Evolutionary conservation across 1,140 invertebrate species (phyloP), one percentile per base, ranked within the genome.

Genomic region (Aphis gossypii): DNA sequence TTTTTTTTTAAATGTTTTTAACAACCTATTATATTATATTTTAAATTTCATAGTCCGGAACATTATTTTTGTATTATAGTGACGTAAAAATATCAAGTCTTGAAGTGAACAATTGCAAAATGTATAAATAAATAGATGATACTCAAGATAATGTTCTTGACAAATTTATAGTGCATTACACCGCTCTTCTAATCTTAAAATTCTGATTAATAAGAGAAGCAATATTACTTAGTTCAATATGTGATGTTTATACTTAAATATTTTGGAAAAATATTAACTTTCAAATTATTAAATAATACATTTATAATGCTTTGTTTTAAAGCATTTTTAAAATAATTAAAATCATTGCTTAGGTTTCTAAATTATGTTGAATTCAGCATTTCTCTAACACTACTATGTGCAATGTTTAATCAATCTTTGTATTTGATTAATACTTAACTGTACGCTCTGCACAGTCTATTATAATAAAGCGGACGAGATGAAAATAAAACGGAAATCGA

Each of bases 401-500:
- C n/a, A 23, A 30, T 51, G 20, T 54, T 35, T 51, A 88, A 51
- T 88, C n/a, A 35, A 88, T 88, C 46, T 20, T 51, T 51, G 30
- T 88, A 54, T 35, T 88, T 88, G 46, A 88, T 88, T 88, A 88
- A 54, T 35, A 88, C n/a, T 11, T 48, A 41, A 41, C 38, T 41
- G 38, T 41, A 41, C 38, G 38, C 38, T 41, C 38, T 41, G 38
- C 3, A 41, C 38, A 41, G 38, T 41, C 88, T 25, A 90, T 60
- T 68, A 60, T 9, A 90, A n/a, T 44, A 60, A 60, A 60, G 60
- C 60, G 51, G 14, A 11, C 41, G 30, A 51, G 30, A 51, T 51
- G 30, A 88, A 90, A 90, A 90, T 60, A 90, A 60, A 41, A 38
- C 56, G 9, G 14, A 68, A 90, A 90, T 90, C 89, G 56, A 90